phyloP scores from a whole-genome alignment of 1,140 invertebrate species.

The Ruditapes philippinarum region DNA sequence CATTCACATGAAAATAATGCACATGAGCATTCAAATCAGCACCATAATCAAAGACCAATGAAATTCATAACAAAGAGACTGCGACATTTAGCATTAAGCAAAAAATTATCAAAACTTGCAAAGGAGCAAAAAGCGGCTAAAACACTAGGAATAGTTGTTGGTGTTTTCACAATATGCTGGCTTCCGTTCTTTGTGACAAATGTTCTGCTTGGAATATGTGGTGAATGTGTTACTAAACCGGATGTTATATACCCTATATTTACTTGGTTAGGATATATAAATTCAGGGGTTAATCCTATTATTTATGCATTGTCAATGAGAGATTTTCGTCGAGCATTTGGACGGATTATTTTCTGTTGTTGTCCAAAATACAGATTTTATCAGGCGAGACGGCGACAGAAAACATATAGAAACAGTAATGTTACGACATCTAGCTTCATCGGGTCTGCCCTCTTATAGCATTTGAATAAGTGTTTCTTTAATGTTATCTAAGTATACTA shows the following conservation, averaged over 20 bases:
- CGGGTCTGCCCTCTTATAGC: conserved; percentile 23
- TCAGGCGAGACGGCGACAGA: conserved; percentile 62
- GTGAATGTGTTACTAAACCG: conserved; percentile 87
- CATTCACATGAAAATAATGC: conserved; percentile 30
- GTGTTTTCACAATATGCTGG: conserved; percentile 98
- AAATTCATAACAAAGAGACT: conserved; percentile 83
- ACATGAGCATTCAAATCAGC: conserved; percentile 24
- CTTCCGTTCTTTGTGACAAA: conserved; percentile 98
- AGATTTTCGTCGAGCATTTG: conserved; percentile 89
- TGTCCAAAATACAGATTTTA: conserved; percentile 81
- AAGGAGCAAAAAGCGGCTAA: conserved; percentile 98
- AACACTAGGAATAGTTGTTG: conserved; percentile 97
- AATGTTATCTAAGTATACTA: too few species aligned
- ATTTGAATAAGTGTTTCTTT: too few species aligned
- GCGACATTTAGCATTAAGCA: conserved; percentile 83
- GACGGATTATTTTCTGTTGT: conserved; percentile 89
- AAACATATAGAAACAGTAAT: conserved; percentile 21
- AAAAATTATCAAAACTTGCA: conserved; percentile 82
- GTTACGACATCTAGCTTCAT: conserved; percentile 42
- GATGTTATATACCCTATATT: conserved; percentile 83
- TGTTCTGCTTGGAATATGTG: conserved; percentile 93
- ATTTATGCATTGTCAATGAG: conserved; percentile 91
- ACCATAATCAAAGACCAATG: conserved; percentile 69
- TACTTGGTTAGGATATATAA: conserved; percentile 88
- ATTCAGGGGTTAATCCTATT: conserved; percentile 87